phyloP scores from a whole-genome alignment of 2,797 vertebrate genomes.

The Darevskia mixta region DNA sequence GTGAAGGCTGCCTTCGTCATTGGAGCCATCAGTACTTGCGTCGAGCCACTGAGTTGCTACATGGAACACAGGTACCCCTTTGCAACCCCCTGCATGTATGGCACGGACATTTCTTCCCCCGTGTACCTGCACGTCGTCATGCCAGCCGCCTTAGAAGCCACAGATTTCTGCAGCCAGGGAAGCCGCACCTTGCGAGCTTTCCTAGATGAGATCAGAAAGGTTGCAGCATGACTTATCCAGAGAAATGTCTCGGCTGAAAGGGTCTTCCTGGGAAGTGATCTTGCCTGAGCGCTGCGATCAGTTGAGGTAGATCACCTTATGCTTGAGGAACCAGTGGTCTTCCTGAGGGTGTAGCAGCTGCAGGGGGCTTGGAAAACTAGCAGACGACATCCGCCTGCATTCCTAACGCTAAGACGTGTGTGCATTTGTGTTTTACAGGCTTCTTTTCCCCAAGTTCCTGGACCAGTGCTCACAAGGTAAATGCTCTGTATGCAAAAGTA shows the following conservation, averaged over 20 bases:
- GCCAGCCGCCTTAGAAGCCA: no score
- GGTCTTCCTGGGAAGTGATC: not conserved
- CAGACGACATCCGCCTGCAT: no score
- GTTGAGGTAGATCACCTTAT: not conserved
- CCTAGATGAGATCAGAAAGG: not conserved
- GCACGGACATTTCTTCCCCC: no score
- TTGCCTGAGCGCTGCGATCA: not conserved
- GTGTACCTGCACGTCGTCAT: fast-evolving
- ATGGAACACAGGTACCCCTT: slow-evolving; percentile 91
- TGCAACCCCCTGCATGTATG: no score
- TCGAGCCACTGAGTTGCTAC: slow-evolving; percentile 91
- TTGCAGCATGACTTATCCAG: not conserved
- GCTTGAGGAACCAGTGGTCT: not conserved
- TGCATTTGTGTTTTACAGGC: slow-evolving; percentile 76
- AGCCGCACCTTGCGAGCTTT: not conserved
- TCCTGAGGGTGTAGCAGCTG: not conserved
- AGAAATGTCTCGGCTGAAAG: not conserved
- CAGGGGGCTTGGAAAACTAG: not conserved
- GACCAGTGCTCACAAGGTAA: slow-evolving; percentile 97
- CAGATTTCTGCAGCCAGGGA: not conserved
- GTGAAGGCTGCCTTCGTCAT: slow-evolving; percentile 86
- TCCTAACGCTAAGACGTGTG: not conserved
- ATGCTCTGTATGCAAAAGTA: slow-evolving; percentile 17
- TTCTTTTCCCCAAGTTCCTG: slow-evolving; percentile 94
- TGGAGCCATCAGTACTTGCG: slow-evolving; percentile 89